phyloP scores from a whole-genome alignment of 2,888 invertebrate genomes.

The Limulus polyphemus region DNA sequence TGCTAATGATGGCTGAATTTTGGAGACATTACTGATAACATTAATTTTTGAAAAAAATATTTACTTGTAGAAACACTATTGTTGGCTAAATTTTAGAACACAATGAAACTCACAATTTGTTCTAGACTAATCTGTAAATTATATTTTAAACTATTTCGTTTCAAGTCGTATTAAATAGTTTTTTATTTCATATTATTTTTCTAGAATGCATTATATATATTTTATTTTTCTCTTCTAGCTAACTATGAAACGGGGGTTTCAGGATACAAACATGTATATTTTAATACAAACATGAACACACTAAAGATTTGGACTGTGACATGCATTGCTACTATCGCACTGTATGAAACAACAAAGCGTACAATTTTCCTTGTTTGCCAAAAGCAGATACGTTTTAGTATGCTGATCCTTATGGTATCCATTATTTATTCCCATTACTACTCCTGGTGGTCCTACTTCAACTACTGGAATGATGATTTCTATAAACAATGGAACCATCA shows the following conservation, averaged over 20 bases:
- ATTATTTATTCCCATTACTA: constrained; percentile 56
- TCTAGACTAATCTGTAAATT: too few species aligned
- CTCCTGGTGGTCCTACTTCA: constrained; percentile 55
- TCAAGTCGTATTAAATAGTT: too few species aligned
- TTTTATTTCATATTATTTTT: too few species aligned
- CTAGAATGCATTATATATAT: too few species aligned
- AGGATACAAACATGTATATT: constrained; percentile 56
- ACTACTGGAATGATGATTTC: constrained; percentile 58
- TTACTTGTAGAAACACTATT: too few species aligned
- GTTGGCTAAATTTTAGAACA: too few species aligned
- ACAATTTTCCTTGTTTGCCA: constrained; percentile 44
- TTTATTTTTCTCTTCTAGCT: constrained; percentile 37
- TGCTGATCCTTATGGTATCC: constrained; percentile 49
- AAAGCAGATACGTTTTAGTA: constrained; percentile 45
- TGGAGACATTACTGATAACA: too few species aligned
- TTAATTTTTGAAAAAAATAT: too few species aligned
- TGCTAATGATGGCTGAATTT: too few species aligned
- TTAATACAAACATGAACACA: constrained; percentile 52
- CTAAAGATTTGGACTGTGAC: constrained; percentile 53
- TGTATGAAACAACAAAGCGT: constrained; percentile 50
- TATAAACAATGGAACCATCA: constrained; percentile 58
- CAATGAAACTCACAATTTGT: too few species aligned
- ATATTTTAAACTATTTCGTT: too few species aligned
- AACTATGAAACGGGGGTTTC: constrained; percentile 56
- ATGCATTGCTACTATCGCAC: constrained; percentile 45